Conservation (phyloP, 2,888 invertebrate genomes). For the Physocephala rufipes region DNA sequence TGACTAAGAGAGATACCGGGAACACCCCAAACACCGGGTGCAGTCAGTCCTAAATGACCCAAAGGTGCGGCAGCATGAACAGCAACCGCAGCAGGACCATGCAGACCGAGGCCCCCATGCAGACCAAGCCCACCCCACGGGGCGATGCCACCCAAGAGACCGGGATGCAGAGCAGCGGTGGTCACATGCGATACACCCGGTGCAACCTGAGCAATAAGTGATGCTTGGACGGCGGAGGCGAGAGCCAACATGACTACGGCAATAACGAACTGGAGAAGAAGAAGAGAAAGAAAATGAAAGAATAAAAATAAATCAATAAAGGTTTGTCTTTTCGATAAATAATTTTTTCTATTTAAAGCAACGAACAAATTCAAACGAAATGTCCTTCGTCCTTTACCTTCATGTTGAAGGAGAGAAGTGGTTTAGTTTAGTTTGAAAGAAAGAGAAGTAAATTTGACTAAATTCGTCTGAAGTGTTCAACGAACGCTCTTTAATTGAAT, state of each 20-base stretch:
- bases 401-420: constrained; percentile 56
- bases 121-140: constrained; percentile 43
- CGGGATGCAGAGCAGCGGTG: constrained; percentile 53
- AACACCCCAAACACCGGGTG: constrained; percentile 58
- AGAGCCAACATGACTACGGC: constrained; percentile 57
- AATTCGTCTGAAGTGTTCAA: constrained; percentile 56
- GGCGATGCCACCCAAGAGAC: constrained; percentile 47
- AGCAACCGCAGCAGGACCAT: constrained; percentile 35
- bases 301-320: no score
- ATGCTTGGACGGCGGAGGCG: constrained; percentile 61
- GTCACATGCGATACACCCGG: constrained; percentile 59
- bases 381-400: constrained; percentile 59
- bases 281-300: background rate
- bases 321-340: background rate
- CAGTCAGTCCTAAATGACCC: constrained; percentile 46
- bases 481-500: constrained; percentile 59
- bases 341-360: background rate
- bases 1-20: constrained; percentile 62
- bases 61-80: constrained; percentile 39
- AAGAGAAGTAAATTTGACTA: constrained; percentile 20
- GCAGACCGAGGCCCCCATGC: constrained; percentile 42
- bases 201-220: constrained; percentile 52
- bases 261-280: constrained; percentile 51
- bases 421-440: constrained; percentile 13
- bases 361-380: background rate